Evolutionary conservation across 2,888 invertebrate species (phyloP).

Genomic region (Eupithecia insigniata): DNA sequence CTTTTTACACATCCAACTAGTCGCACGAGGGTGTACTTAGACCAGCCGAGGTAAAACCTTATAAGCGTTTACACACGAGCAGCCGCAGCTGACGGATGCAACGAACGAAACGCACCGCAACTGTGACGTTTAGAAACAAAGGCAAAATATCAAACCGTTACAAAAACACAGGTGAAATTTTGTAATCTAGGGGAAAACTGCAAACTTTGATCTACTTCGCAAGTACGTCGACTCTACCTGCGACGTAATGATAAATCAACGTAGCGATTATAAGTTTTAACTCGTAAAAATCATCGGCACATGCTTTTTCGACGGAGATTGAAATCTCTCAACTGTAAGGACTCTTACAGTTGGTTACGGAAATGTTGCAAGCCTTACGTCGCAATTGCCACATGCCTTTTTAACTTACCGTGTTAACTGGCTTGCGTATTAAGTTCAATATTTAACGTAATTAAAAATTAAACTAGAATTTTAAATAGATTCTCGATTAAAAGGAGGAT

Average conservation of each 20-base stretch:
- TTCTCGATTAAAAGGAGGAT: slow-evolving; percentile 59
- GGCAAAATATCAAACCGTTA: slow-evolving; percentile 9
- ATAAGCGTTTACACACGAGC: slow-evolving; percentile 65
- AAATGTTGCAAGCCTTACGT: slow-evolving; percentile 79
- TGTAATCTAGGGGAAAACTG: slow-evolving; percentile 1
- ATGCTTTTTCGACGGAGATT: slow-evolving; percentile 67
- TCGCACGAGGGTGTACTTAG: slow-evolving; percentile 77
- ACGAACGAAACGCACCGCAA: slow-evolving; percentile 27
- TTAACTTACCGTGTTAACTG: slow-evolving; percentile 74
- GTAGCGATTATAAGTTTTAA: neutral
- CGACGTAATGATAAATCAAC: slow-evolving; percentile 6
- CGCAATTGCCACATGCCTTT: slow-evolving; percentile 82
- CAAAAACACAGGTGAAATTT: neutral
- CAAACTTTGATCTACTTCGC: neutral
- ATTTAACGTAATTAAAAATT: slow-evolving; percentile 70
- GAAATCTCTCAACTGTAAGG: slow-evolving; percentile 73
- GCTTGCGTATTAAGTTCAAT: slow-evolving; percentile 68
- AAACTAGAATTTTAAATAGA: slow-evolving; percentile 46
- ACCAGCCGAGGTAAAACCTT: slow-evolving; percentile 68
- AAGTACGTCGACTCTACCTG: neutral
- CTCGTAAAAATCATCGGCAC: slow-evolving; percentile 42
- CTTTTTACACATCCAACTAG: slow-evolving; percentile 82
- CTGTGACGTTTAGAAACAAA: slow-evolving; percentile 10
- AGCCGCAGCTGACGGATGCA: slow-evolving; percentile 38
- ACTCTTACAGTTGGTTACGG: slow-evolving; percentile 72